phyloP scores from a whole-genome alignment of 1,140 invertebrate species.

The Phymorhynchus buccinoides region DNA sequence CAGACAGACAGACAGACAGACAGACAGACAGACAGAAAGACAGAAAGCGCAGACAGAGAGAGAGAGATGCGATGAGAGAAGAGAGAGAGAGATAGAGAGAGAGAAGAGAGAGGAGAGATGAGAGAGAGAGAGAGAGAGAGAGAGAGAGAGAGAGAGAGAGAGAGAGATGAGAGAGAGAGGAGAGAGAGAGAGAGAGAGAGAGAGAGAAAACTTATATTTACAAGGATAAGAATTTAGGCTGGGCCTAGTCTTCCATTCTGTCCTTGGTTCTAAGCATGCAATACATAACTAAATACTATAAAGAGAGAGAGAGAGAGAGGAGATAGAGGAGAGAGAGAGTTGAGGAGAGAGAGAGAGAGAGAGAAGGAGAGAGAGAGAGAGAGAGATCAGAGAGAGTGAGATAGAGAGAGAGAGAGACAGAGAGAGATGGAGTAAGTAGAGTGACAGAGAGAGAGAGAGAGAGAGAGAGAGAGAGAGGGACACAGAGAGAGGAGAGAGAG shows the following conservation, averaged over 20 bases:
- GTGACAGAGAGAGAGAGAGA: too few relatives aligned
- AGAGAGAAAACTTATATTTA: background rate
- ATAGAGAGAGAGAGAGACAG: too few relatives aligned
- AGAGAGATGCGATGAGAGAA: too few relatives aligned
- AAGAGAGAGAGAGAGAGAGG: too few relatives aligned
- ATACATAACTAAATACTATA: background rate
- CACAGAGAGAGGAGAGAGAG: too few relatives aligned
- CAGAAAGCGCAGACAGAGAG: background rate
- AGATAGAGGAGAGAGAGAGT: too few relatives aligned
- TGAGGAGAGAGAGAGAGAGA: too few relatives aligned
- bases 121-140: slow-evolving; percentile 18
- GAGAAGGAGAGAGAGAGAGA: background rate
- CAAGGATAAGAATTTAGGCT: background rate
- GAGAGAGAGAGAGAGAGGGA: background rate
- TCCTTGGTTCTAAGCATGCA: background rate
- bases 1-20: background rate
- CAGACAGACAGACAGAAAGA: too few relatives aligned
- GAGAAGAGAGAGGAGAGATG: background rate
- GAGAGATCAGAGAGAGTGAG: background rate
- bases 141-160: background rate
- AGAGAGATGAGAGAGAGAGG: background rate
- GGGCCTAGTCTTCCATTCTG: background rate
- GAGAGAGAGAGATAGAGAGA: too few relatives aligned
- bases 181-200: background rate
- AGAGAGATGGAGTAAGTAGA: too few relatives aligned